Conservation (phyloP, 2,888 invertebrate genomes). For the Parnassius smintheus region DNA sequence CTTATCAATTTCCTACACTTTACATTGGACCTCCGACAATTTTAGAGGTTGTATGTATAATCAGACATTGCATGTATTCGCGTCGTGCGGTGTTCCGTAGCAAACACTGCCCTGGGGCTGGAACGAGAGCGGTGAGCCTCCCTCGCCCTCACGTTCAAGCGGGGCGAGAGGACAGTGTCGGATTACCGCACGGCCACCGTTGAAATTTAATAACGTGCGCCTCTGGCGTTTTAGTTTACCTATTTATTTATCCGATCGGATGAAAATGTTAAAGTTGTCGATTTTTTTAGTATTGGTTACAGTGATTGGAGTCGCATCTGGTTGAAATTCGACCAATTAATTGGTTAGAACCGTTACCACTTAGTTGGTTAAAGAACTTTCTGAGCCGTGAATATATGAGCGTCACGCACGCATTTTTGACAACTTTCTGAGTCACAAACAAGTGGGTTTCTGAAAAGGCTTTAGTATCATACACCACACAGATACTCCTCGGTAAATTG, state of each 20-base stretch:
- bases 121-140: background rate
- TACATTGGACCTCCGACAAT: constrained; percentile 4
- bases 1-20: constrained; percentile 13
- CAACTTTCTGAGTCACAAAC: no score
- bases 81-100: constrained; percentile 18
- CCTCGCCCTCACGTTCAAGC: background rate
- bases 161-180: constrained; percentile 28
- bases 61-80: constrained; percentile 18
- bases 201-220: constrained; percentile 49
- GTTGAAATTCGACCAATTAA: no score
- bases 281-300: background rate
- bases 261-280: background rate
- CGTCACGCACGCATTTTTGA: no score
- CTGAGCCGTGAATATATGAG: no score
- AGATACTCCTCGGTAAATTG: no score
- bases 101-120: constrained; percentile 14
- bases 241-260: constrained; percentile 21
- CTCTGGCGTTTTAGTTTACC: constrained; percentile 28
- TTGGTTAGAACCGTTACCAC: no score
- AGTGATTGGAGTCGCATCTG: no score
- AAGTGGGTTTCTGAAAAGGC: no score
- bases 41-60: constrained; percentile 23
- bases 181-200: constrained; percentile 41
- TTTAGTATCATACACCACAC: no score
- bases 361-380: no score